Percentiles rank a stretch among this genome's conserved stretches.
phyloP scores from a whole-genome alignment of 2,113 vertebrate species.

The Hippopotamus amphibius region DNA sequence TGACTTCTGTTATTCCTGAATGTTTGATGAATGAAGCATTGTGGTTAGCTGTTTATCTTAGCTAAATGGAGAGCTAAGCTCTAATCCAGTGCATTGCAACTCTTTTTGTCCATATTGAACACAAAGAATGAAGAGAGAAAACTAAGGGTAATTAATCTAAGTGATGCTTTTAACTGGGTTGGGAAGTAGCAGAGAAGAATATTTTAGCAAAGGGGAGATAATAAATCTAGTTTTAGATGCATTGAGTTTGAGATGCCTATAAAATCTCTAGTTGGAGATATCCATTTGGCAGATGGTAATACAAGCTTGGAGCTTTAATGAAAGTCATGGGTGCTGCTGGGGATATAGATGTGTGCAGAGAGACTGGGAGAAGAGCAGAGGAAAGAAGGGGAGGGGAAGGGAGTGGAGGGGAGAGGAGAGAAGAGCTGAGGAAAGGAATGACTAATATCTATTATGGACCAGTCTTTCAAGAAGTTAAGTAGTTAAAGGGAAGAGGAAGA shows the following conservation, averaged over 20 bases:
- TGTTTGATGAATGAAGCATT: not conserved
- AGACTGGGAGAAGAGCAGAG: not conserved
- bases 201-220: not conserved
- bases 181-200: not conserved
- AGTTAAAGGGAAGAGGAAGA: not conserved
- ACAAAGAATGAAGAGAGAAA: not conserved
- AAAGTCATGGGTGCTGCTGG: not conserved
- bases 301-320: not conserved
- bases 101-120: not conserved
- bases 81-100: not conserved
- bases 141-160: not conserved
- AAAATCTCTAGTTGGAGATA: not conserved
- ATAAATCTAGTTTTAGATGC: not conserved
- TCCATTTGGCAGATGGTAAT: not conserved
- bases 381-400: not conserved
- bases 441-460: not conserved
- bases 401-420: not conserved
- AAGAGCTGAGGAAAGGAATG: not conserved
- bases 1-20: not conserved
- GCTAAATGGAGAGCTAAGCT: not conserved
- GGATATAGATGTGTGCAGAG: not conserved
- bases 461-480: not conserved
- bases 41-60: not conserved
- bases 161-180: not conserved
- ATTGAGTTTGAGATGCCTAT: not conserved